These are phyloP conservation scores for Xylota sylvarum DNA, from an alignment of 2,888 invertebrate genomes.

Conservation along the genomic window DNA sequence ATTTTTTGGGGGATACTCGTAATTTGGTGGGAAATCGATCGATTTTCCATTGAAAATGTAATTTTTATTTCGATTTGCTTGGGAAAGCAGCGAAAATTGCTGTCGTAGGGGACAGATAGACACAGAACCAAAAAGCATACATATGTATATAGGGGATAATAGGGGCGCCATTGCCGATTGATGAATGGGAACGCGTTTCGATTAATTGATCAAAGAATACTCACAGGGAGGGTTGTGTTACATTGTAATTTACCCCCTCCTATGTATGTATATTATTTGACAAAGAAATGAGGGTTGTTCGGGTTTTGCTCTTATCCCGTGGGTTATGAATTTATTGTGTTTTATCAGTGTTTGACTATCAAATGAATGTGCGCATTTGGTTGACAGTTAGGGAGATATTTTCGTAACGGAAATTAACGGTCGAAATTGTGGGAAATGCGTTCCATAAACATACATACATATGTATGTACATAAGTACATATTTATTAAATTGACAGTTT, in stretches of 20 bases:
- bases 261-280: not conserved
- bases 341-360: constrained; percentile 57
- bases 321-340: constrained; percentile 55
- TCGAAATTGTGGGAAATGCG: constrained; percentile 26
- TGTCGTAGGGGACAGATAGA: constrained; percentile 24
- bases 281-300: constrained; percentile 51
- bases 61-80: constrained; percentile 41
- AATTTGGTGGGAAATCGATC: constrained; percentile 38
- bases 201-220: constrained; percentile 62
- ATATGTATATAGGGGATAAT: constrained; percentile 16
- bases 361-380: constrained; percentile 49
- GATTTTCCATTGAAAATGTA: constrained; percentile 46
- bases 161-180: constrained; percentile 42
- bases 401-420: constrained; percentile 66
- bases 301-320: constrained; percentile 21
- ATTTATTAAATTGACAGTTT: constrained; percentile 6
- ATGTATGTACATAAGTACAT: too few species aligned
- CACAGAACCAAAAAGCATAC: constrained; percentile 1
- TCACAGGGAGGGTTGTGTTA: constrained; percentile 34
- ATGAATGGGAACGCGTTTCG: constrained; percentile 58
- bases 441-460: too few species aligned
- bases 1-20: not conserved
- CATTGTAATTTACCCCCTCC: constrained; percentile 26
- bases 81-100: constrained; percentile 35
- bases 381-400: constrained; percentile 47